These are phyloP conservation scores for Columba guinea DNA, from an alignment of 2,797 vertebrate genomes.

Conservation along the genomic window DNA sequence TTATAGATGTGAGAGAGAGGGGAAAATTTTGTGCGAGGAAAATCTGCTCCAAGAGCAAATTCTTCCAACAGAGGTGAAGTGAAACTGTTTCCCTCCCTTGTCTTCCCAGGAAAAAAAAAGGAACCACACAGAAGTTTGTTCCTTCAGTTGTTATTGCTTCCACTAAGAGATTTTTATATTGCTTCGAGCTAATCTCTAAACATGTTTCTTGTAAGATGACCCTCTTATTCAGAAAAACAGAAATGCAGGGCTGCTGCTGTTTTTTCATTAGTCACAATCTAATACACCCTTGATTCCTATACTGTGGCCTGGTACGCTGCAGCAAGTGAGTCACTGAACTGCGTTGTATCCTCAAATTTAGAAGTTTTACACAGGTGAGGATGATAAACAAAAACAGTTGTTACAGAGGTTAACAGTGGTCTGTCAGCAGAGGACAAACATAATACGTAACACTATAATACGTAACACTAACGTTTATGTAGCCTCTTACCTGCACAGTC, in stretches of 20 bases:
- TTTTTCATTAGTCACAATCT: background rate
- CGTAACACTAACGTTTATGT: fast-evolving
- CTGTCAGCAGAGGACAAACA: background rate
- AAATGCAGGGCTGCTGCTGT: background rate
- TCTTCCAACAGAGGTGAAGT: background rate
- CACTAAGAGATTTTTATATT: background rate
- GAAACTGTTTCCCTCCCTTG: background rate
- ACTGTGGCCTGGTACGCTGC: background rate
- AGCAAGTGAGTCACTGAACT: background rate
- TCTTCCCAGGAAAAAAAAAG: background rate
- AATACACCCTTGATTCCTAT: background rate
- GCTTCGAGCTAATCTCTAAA: background rate
- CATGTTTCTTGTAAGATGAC: background rate
- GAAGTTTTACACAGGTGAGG: background rate
- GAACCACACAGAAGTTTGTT: background rate
- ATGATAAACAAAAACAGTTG: background rate
- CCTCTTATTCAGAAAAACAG: background rate
- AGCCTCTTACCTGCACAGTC: constrained; percentile 66
- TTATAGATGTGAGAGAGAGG: background rate
- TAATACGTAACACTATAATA: fast-evolving
- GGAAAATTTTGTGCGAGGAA: no score
- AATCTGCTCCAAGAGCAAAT: background rate
- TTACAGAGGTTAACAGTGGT: background rate
- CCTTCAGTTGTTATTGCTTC: background rate
- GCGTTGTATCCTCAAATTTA: background rate